Percentiles rank a stretch among this genome's conserved stretches.
phyloP scores from a whole-genome alignment of 2,888 invertebrate genomes.

The Hecatera dysodea region DNA sequence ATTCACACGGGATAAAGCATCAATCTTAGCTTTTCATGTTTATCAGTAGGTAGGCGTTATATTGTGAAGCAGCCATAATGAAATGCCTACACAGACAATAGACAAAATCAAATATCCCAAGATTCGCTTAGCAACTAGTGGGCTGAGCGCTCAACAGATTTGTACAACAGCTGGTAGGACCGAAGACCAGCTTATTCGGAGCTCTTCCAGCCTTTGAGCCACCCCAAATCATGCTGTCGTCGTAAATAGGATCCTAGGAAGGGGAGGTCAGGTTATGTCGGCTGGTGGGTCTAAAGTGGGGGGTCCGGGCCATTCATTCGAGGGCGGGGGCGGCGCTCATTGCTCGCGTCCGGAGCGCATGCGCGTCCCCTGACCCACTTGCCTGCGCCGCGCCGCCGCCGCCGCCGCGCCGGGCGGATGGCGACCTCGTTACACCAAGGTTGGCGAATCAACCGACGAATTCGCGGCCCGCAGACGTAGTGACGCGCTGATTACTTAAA shows the following conservation, averaged over 20 bases:
- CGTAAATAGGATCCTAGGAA: constrained; percentile 72
- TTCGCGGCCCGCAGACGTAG: constrained; percentile 83
- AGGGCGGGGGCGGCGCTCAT: constrained; percentile 88
- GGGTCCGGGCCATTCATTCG: constrained; percentile 85
- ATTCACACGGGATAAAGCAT: constrained; percentile 32
- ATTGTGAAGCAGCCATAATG: constrained; percentile 66
- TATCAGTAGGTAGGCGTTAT: constrained; percentile 53
- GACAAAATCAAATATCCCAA: constrained; percentile 78
- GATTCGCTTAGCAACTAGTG: constrained; percentile 87
- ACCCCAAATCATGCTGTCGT: constrained; percentile 68
- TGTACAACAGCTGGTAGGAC: constrained; percentile 83
- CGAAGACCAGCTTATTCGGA: constrained; percentile 72
- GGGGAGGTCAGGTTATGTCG: constrained; percentile 81
- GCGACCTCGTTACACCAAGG: constrained; percentile 87
- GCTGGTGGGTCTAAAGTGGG: constrained; percentile 73
- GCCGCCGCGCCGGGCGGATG: constrained; percentile 76
- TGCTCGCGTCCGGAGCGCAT: constrained; percentile 87
- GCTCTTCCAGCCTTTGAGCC: constrained; percentile 72
- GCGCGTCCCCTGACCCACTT: constrained; percentile 89
- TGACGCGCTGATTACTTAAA: constrained; percentile 80
- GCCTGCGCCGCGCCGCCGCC: constrained; percentile 75
- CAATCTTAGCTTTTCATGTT: constrained; percentile 45
- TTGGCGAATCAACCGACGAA: constrained; percentile 86
- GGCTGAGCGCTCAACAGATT: constrained; percentile 85
- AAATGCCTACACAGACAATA: constrained; percentile 68